These are phyloP conservation scores for Lottia gigantea DNA, from an alignment of 2,888 invertebrate genomes.

Conservation along the genomic window DNA sequence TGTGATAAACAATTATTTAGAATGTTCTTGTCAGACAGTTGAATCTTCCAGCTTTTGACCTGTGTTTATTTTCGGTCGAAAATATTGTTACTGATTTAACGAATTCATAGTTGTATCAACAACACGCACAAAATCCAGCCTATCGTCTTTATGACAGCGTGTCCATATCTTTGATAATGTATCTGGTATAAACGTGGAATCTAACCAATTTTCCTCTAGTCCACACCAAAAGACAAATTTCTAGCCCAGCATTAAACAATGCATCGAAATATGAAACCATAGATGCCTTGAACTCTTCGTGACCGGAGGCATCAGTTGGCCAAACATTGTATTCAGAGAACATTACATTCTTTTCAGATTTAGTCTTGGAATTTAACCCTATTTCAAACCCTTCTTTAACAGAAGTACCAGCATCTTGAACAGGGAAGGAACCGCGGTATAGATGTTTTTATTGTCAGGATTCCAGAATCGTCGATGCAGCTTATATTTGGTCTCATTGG, in stretches of 20 bases:
- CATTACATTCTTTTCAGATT: conserved; percentile 37
- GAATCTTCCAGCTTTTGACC: no score
- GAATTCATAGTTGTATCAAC: no score
- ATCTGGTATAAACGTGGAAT: conserved; percentile 40
- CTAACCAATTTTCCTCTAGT: conserved; percentile 43
- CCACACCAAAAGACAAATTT: conserved; percentile 45
- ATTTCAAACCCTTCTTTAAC: conserved; percentile 52
- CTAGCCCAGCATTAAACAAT: conserved; percentile 36
- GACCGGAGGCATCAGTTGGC: conserved; percentile 38
- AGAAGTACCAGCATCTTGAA: conserved; percentile 39
- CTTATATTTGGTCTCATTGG: conserved; percentile 33
- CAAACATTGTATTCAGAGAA: conserved; percentile 47
- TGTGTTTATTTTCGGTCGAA: no score
- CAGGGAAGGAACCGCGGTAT: conserved; percentile 51
- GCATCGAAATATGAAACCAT: conserved; percentile 32
- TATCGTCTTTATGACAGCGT: no score
- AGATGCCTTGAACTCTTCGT: conserved; percentile 37
- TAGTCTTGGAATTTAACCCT: conserved; percentile 35
- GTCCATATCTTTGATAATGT: conserved; percentile 45
- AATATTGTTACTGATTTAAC: no score
- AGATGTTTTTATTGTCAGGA: conserved; percentile 37
- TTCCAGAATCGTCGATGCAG: conserved; percentile 41
- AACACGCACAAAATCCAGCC: no score
- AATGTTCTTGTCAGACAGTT: no score
- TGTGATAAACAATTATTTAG: no score